Evolutionary conservation across 2,797 vertebrate species (phyloP).

Genomic region (Sebastolobus altivelis): DNA sequence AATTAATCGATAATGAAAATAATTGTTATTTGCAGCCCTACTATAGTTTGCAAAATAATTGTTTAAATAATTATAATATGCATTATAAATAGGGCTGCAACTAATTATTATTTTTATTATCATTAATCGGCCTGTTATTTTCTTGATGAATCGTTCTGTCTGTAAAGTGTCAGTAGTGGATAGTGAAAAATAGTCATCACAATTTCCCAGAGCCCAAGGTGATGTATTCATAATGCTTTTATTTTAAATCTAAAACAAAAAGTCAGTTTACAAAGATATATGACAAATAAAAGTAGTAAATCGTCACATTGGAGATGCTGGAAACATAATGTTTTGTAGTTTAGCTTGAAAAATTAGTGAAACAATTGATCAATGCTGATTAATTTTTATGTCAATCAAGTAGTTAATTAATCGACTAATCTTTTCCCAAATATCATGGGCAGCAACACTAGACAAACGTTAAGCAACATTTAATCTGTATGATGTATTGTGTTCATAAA

Average conservation of each 20-base stretch:
- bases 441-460: neutral
- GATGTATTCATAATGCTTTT: neutral
- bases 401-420: neutral
- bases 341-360: neutral
- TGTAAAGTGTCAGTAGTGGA: neutral
- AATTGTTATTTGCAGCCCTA: no score
- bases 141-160: neutral
- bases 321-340: neutral
- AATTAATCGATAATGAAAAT: no score
- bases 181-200: neutral
- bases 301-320: neutral
- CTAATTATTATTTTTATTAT: neutral
- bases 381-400: neutral
- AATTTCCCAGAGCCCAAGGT: neutral
- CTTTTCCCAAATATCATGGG: neutral
- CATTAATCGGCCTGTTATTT: neutral
- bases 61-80: slow-evolving; percentile 11
- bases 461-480: neutral
- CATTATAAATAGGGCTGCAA: neutral
- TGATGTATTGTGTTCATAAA: neutral
- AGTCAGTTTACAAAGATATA: neutral
- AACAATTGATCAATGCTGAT: neutral
- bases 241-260: neutral
- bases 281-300: neutral
- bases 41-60: neutral